Conservation (phyloP, 1,140 invertebrate species). For the Listronotus oregonensis region DNA sequence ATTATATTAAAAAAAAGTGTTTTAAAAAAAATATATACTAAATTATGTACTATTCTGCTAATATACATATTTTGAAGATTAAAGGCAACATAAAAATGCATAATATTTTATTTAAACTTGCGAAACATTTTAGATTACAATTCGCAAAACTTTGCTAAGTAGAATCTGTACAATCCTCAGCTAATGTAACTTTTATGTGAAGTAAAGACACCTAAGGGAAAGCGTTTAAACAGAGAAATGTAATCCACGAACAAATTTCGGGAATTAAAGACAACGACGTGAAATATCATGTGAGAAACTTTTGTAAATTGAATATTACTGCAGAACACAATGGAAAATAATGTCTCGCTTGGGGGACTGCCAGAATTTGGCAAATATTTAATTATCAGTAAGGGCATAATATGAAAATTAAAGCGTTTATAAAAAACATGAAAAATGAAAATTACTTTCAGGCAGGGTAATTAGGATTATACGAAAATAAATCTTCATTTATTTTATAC, state of each 20-base stretch:
- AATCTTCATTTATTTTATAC: no score
- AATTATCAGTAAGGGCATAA: no score
- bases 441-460: no score
- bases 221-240: not conserved
- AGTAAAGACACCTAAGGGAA: slow-evolving; percentile 18
- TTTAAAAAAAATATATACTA: no score
- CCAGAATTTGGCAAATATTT: no score
- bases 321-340: slow-evolving; percentile 2
- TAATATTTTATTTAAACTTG: not conserved
- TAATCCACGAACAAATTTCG: slow-evolving; percentile 4
- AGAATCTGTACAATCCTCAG: not conserved
- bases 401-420: no score
- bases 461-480: no score
- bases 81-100: no score
- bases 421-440: no score
- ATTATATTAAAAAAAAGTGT: no score
- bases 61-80: no score
- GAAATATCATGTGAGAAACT: slow-evolving; percentile 13
- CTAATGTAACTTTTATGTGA: slow-evolving; percentile 19
- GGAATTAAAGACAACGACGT: slow-evolving; percentile 8
- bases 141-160: slow-evolving; percentile 4
- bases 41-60: no score
- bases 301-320: slow-evolving; percentile 5
- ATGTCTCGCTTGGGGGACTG: not conserved
- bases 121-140: slow-evolving; percentile 8